Conservation (phyloP, 2,797 vertebrate species). For the Manis crassicaudata region DNA sequence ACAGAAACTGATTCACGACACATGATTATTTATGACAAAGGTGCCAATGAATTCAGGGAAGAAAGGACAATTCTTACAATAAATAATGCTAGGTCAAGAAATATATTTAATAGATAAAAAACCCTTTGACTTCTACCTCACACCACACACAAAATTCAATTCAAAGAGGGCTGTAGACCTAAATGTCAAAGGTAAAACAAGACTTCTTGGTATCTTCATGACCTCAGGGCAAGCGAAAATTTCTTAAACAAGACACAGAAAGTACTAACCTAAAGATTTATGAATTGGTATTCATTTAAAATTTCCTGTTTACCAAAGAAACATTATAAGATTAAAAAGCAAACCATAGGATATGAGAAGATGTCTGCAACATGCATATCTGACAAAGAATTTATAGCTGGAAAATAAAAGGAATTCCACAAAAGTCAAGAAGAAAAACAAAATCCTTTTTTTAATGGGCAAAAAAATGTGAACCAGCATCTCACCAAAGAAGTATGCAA, state of each 20-base stretch:
- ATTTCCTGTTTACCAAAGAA: background rate
- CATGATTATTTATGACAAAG: background rate
- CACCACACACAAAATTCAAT: background rate
- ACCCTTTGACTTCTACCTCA: background rate
- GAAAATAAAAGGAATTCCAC: slow-evolving; percentile 9
- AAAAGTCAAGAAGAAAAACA: background rate
- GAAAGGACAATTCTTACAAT: background rate
- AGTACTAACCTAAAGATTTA: background rate
- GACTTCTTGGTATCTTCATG: background rate
- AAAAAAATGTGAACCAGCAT: background rate
- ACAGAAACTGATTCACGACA: background rate
- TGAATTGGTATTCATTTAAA: background rate
- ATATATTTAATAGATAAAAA: background rate
- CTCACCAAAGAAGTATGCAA: too few species aligned
- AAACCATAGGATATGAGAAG: background rate
- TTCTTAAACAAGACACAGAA: slow-evolving; percentile 11
- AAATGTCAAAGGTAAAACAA: background rate
- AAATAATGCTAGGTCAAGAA: slow-evolving; percentile 3
- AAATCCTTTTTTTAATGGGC: background rate
- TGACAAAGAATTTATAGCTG: background rate
- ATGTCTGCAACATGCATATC: background rate
- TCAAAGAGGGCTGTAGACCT: background rate
- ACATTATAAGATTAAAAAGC: slow-evolving; percentile 15
- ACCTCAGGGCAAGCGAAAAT: background rate
- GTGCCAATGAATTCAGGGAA: background rate